Evolutionary conservation across 2,797 vertebrate genomes (phyloP), one percentile per base, ranked within the genome.

Genomic region (Clarias fuscus): DNA sequence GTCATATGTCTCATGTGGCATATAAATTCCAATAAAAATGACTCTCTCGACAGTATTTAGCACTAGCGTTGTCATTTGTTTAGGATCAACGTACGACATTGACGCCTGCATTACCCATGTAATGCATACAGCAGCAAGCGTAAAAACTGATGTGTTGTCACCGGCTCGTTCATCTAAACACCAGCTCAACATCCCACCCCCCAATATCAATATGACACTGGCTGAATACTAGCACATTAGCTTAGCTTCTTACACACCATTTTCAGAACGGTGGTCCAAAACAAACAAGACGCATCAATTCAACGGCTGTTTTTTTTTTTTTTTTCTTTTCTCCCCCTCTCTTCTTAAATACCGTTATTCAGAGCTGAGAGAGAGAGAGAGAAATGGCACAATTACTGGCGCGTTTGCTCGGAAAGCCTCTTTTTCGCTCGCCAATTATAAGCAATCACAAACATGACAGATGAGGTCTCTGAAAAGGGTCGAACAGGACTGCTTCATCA

Each of bases 361-460:
- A 75, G 70, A 86, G 48, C 61, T 20, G 79, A 48, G 56, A 33
- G 33, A 48, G 56, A 48, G 56, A 33, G 67, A 53, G 64, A 68
- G 85, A 61, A 71, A 53, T 78, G 17, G 79, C 15, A 48, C 82
- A 82, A 82, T 85, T 82, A 82, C 43, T 17, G 24, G 71, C 27
- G 6, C 72, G 62, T 67, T 83, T 43, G 62, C 77, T 84, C 27
- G 3, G 75, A 84, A 84, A 87, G 82, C 64, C 67, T 87, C 82
- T 79, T 43, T 65, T 58, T 78, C 37, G 84, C 75, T 64, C 33
- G 27, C 78, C 68, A 86, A 89, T 90, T 87, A 82, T 79, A 86
- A 76, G 83, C 80, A 86, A 85, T 81, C 82, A 64, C 85, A 87
- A 85, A 90, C 84, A 78, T 83, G 83, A 72, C 71, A 85, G 87